phyloP scores from a whole-genome alignment of 1,140 invertebrate genomes.

The Oryctes rhinoceros region DNA sequence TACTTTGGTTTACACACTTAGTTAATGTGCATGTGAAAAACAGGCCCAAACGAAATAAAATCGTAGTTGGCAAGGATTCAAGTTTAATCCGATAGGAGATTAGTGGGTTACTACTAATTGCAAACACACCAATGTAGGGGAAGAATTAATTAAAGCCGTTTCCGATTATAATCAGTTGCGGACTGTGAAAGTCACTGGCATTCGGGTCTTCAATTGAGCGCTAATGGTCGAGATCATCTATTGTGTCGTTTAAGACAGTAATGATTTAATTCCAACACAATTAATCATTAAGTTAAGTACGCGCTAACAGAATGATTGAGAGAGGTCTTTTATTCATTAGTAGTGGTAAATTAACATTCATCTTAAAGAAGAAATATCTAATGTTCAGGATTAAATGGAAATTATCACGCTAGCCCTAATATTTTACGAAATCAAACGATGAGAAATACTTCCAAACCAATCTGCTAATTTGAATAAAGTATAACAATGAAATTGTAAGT shows the following conservation, averaged over 20 bases:
- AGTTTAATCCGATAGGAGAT: constrained; percentile 37
- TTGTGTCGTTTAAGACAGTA: constrained; percentile 14
- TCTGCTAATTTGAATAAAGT: too few relatives aligned
- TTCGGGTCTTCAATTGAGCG: constrained; percentile 25
- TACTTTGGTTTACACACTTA: too few relatives aligned
- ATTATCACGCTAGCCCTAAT: too few relatives aligned
- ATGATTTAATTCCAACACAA: constrained; percentile 28
- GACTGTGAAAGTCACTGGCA: constrained; percentile 9
- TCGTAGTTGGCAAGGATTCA: constrained; percentile 24
- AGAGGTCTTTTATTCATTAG: not conserved
- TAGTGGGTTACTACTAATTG: constrained; percentile 38
- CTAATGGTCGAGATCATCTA: constrained; percentile 36
- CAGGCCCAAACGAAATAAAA: constrained; percentile 21
- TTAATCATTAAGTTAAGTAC: constrained; percentile 31
- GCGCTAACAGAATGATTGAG: not conserved
- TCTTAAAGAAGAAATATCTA: not conserved
- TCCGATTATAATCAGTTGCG: constrained; percentile 33
- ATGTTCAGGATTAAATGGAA: too few relatives aligned
- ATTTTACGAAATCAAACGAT: too few relatives aligned
- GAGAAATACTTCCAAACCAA: too few relatives aligned
- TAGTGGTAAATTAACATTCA: not conserved
- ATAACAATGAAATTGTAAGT: too few relatives aligned
- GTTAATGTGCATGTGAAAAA: not conserved
- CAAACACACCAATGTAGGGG: constrained; percentile 33
- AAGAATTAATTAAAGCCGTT: constrained; percentile 41